Base-by-base conservation (phyloP, 2,888 invertebrate genomes). In the Tetropium fuscum region DNA sequence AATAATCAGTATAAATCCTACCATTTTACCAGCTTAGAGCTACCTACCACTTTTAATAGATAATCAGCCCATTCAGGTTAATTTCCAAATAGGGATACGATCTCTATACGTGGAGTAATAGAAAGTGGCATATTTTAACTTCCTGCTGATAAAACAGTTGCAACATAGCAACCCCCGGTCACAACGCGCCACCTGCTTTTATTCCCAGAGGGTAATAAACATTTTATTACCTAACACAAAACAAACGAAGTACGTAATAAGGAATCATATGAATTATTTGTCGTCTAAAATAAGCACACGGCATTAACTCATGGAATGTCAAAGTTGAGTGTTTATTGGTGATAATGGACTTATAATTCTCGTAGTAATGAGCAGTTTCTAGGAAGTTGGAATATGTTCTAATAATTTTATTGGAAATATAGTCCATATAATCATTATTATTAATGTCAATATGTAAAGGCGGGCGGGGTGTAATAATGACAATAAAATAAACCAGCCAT, bases 121-220 rank as follows among this genome's bases (percentile, higher is more conserved):
- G 41, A 41, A 43, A 43, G 20, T 15, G 25, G 11, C 15, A 20
- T 25, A 15, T 16, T 5, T 20, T 25, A 11, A 25, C 43, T 43
- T 43, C 43, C 43, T 43, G 43, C 43, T 25, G 43, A 43, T 43
- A 27, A 44, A 44, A 6, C 27, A 13, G 15, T 8, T 22, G 10
- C 13, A 20, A 41, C 41, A 22, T 8, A 6, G 22, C 16, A 25
- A 44, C 44, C 44, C 44, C 44, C 27, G 27, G 27, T 13, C 16
- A 27, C 44, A 27, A 16, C 27, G 13, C 41, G n/a, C 44, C 44
- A 44, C 44, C 44, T 44, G 44, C 44, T 44, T 27, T 27, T 27
- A 44, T 44, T 44, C 44, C 27, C 44, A 44, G n/a, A 16, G 44
- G 44, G 27, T 16, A 27, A 44, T 44, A 25, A 25, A 44, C 25